Base-by-base conservation (phyloP, 2,113 vertebrate genomes). In the Lutjanus erythropterus region DNA sequence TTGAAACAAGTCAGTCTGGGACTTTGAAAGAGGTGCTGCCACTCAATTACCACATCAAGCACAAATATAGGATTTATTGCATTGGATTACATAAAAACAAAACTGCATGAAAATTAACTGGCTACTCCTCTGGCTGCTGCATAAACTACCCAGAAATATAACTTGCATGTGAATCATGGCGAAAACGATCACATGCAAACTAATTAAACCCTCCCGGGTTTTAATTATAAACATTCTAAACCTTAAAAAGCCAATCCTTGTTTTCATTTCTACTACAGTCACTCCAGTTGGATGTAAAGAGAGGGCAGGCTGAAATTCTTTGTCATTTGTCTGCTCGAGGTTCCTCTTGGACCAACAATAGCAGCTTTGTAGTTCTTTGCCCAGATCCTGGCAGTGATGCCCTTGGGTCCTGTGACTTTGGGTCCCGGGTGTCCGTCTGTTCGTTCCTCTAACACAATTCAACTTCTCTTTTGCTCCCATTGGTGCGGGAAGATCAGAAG, bases 391-490 rank as follows among this genome's bases (percentile, higher is more conserved):
- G 90, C 87, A 86, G 83, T 23, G 89, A 89, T 44, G 84, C 87
- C 87, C 77, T 75, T 75, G 77, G 31, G 85, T 90, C 91, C 88
- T 90, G 91, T 93, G 92, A 93, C 91, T 88, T 87, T 85, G 73
- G 66, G 76, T 83, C 71, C 50, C 19, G 42, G 71, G 58, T 59
- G 71, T 82, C 76, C 0, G 21, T 78, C 82, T 31, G 73, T 56
- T 73, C 23, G 16, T 19, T 79, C 39, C 73, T 62, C 61, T 21
- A 14, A 35, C 68, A 85, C 79, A 81, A 80, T 56, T 46, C 52
- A 3, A 19, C 1, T 10, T 9, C 37, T 82, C 50, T 82, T 61
- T 37, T 27, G 25, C 35, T 56, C 23, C 4, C 18, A 64, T 44
- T 80, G 65, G 52, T 64, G 74, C 11, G 46, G n/a, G 8, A 7